Conservation (phyloP, 2,797 vertebrate genomes). For the Sebastes diaconus region DNA sequence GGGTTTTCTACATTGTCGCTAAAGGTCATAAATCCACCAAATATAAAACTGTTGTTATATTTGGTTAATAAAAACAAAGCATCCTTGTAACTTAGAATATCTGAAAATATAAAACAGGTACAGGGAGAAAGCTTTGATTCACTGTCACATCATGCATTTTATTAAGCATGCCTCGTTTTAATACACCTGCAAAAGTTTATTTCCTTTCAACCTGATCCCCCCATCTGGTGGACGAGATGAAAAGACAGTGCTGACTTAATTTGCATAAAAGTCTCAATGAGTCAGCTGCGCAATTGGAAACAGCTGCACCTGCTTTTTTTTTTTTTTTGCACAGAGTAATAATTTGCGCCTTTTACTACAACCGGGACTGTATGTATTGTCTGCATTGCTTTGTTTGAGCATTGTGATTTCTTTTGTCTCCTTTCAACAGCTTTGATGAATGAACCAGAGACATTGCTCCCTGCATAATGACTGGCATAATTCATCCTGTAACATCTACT, state of each 20-base stretch:
- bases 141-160: constrained; percentile 37
- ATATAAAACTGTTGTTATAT: neutral
- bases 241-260: constrained; percentile 61
- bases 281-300: constrained; percentile 50
- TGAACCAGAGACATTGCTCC: constrained; percentile 16
- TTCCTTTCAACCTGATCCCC: constrained; percentile 58
- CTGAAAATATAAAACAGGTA: neutral
- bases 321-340: constrained; percentile 41
- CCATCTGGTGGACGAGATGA: constrained; percentile 64
- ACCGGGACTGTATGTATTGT: constrained; percentile 21
- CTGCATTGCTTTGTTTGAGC: constrained; percentile 38
- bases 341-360: constrained; percentile 44
- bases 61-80: constrained; percentile 15
- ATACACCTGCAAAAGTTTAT: constrained; percentile 52
- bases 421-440: constrained; percentile 34
- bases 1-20: neutral
- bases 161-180: constrained; percentile 44
- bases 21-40: neutral
- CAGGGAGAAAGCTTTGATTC: constrained; percentile 19
- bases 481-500: constrained; percentile 19
- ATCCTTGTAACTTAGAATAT: constrained; percentile 16
- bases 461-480: constrained; percentile 34
- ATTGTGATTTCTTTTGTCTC: neutral
- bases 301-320: constrained; percentile 57
- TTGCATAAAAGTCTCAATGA: constrained; percentile 66